Conservation (phyloP, 2,113 vertebrate species). For the Columba livia region DNA sequence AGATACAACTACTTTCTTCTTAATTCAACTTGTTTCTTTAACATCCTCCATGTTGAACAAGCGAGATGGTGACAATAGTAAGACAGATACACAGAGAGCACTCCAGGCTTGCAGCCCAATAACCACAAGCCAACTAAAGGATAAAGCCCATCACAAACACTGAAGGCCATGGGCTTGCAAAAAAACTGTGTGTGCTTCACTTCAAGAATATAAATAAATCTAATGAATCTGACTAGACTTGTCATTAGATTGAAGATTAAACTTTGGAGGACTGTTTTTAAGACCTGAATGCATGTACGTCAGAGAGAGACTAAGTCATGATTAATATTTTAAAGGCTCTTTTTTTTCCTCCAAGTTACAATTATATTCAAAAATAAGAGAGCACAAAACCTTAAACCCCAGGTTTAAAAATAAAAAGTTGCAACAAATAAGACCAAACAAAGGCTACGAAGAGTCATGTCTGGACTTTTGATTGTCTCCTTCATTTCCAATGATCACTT, state of each 20-base stretch:
- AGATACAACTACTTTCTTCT: not conserved
- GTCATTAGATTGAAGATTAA: not conserved
- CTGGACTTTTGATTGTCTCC: not conserved
- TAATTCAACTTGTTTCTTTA: not conserved
- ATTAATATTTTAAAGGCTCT: not conserved
- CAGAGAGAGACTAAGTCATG: not conserved
- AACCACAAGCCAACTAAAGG: not conserved
- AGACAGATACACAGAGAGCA: not conserved
- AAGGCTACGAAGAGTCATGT: not conserved
- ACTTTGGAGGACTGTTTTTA: not conserved
- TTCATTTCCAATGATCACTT: not conserved
- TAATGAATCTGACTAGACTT: not conserved
- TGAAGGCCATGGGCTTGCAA: not conserved
- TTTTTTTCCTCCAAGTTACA: not conserved
- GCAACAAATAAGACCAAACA: not conserved
- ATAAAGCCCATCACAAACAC: not conserved
- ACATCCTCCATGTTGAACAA: not conserved
- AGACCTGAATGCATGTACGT: not conserved
- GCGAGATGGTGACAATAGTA: not conserved
- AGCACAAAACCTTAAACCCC: not conserved
- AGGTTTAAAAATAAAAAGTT: not conserved
- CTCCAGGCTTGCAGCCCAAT: not conserved
- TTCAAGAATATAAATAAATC: not conserved
- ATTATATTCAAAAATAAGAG: not conserved
- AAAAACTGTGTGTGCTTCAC: not conserved